Evolutionary conservation across 1,140 invertebrate species (phyloP).

Genomic region (Saxidomus purpurata): DNA sequence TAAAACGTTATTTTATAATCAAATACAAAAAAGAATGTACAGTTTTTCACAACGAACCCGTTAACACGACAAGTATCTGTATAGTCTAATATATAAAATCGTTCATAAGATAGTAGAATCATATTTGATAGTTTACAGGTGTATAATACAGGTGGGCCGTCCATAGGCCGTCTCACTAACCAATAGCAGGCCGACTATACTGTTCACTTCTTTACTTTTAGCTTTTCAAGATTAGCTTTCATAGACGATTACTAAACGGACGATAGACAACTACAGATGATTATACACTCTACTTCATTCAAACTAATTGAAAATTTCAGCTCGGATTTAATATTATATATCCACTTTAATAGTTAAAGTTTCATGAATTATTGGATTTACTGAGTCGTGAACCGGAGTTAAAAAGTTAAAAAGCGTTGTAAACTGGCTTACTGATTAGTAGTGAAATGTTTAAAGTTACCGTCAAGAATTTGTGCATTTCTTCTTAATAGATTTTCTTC

Average conservation of each 20-base stretch:
- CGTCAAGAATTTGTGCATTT: not conserved
- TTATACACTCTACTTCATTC: slow-evolving; percentile 32
- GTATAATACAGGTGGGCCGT: not conserved
- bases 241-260: slow-evolving; percentile 20
- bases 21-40: too few species aligned
- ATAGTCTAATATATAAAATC: not conserved
- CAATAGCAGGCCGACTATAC: not conserved
- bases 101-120: not conserved
- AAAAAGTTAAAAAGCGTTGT: not conserved
- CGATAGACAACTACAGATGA: slow-evolving; percentile 13
- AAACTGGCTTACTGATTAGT: not conserved
- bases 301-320: slow-evolving; percentile 35
- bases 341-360: slow-evolving; percentile 20
- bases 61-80: not conserved
- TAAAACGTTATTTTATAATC: too few species aligned
- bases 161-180: slow-evolving; percentile 9
- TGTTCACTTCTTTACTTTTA: slow-evolving; percentile 25
- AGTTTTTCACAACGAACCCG: not conserved
- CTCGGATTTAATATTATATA: slow-evolving; percentile 38
- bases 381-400: slow-evolving; percentile 10
- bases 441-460: not conserved
- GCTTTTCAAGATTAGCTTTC: slow-evolving; percentile 19
- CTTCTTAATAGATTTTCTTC: not conserved
- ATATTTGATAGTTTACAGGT: slow-evolving; percentile 12
- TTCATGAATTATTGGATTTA: slow-evolving; percentile 41